phyloP scores from a whole-genome alignment of 2,888 invertebrate genomes.

The Seladonia tumulorum region DNA sequence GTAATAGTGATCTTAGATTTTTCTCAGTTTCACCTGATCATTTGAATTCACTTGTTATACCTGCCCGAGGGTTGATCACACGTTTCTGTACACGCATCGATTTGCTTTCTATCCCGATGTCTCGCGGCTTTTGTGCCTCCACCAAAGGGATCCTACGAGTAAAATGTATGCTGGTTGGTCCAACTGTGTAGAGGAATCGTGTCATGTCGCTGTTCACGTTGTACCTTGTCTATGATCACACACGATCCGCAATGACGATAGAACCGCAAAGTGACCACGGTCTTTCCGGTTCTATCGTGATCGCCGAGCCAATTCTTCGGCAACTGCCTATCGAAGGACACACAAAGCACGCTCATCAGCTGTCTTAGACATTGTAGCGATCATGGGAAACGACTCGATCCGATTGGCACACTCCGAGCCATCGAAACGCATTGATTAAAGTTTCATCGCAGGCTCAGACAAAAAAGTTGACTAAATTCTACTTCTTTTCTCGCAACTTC shows the following conservation, averaged over 20 bases:
- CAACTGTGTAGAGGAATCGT: not conserved
- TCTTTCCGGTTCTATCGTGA: not conserved
- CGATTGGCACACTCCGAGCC: conserved; percentile 33
- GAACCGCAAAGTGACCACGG: not conserved
- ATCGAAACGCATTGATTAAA: too few relatives aligned
- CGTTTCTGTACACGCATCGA: conserved; percentile 19
- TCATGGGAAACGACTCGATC: conserved; percentile 38
- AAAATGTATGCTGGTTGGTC: not conserved
- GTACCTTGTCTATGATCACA: not conserved
- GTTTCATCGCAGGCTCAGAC: not conserved
- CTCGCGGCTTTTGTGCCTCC: conserved; percentile 11
- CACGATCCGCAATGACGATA: not conserved
- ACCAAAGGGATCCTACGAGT: not conserved
- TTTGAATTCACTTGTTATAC: not conserved
- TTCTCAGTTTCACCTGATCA: too few relatives aligned
- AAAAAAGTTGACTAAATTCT: not conserved
- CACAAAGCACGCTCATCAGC: conserved; percentile 44
- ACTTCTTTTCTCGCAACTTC: too few relatives aligned
- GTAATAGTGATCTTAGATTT: too few relatives aligned
- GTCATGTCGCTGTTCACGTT: not conserved
- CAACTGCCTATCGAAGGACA: conserved; percentile 1
- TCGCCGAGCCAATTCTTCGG: not conserved
- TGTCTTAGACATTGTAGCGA: conserved; percentile 39
- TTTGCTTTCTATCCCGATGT: conserved; percentile 26
- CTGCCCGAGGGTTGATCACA: not conserved